These are phyloP conservation scores for Daphoenositta chrysoptera DNA, from an alignment of 2,113 vertebrate genomes.

Conservation along the genomic window DNA sequence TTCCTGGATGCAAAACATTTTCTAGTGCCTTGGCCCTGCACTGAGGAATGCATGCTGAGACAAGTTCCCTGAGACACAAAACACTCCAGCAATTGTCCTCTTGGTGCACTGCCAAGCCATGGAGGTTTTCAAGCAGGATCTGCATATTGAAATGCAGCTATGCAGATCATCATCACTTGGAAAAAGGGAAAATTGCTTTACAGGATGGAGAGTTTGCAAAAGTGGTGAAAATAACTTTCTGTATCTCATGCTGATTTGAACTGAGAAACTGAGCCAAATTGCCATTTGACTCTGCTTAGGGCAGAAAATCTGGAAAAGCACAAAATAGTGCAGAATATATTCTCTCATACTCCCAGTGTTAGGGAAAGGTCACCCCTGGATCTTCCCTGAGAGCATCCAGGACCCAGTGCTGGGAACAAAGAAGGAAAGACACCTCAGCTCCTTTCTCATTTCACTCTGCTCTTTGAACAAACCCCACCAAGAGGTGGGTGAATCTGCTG, in stretches of 20 bases:
- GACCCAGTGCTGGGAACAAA: neutral
- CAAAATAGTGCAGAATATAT: neutral
- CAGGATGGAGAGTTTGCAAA: neutral
- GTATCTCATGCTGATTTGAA: neutral
- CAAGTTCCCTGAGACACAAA: neutral
- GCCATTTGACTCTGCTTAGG: neutral
- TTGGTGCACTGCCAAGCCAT: neutral
- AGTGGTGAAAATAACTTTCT: neutral
- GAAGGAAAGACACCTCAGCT: neutral
- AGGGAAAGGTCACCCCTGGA: neutral
- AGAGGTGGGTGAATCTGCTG: neutral
- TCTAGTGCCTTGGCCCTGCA: neutral
- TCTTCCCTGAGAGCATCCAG: neutral
- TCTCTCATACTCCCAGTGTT: neutral
- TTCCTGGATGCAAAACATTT: constrained; percentile 29
- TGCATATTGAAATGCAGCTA: neutral
- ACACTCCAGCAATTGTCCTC: neutral
- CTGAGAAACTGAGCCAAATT: neutral
- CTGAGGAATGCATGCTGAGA: neutral
- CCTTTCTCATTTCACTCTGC: neutral
- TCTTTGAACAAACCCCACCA: neutral
- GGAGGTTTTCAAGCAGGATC: neutral
- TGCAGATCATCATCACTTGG: neutral
- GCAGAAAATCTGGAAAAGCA: neutral
- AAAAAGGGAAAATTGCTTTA: neutral